phyloP scores from a whole-genome alignment of 2,113 vertebrate species.

The Panthera leo region DNA sequence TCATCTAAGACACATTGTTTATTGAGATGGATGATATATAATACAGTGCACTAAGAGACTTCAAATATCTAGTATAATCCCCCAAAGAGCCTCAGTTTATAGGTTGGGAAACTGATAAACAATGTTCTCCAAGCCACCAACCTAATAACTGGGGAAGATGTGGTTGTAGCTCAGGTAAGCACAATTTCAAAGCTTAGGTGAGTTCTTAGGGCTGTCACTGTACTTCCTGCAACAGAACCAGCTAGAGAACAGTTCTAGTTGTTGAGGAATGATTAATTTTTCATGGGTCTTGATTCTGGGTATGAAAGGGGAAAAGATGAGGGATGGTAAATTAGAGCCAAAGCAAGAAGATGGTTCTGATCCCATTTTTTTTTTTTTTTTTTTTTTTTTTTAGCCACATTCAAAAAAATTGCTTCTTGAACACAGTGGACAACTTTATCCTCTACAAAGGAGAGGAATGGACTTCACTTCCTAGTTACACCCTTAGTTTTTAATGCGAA shows the following conservation, averaged over 20 bases:
- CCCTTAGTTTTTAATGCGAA: not conserved
- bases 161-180: not conserved
- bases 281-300: not conserved
- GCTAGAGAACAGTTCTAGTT: not conserved
- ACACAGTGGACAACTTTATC: not conserved
- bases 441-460: not conserved
- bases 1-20: not conserved
- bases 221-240: not conserved
- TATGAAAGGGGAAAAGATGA: slow-evolving; percentile 5
- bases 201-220: not conserved
- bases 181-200: not conserved
- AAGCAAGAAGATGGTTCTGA: not conserved
- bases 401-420: not conserved
- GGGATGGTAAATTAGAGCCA: not conserved
- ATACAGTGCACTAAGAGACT: not conserved
- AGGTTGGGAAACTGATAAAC: not conserved
- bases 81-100: not conserved
- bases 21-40: not conserved
- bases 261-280: not conserved
- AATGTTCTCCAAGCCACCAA: not conserved
- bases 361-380: too few species aligned
- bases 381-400: not conserved
- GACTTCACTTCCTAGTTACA: not conserved
- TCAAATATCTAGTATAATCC: not conserved
- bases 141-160: not conserved